Evolutionary conservation across 1,140 invertebrate genomes (phyloP).

Genomic region (Pogonus chalceus): DNA sequence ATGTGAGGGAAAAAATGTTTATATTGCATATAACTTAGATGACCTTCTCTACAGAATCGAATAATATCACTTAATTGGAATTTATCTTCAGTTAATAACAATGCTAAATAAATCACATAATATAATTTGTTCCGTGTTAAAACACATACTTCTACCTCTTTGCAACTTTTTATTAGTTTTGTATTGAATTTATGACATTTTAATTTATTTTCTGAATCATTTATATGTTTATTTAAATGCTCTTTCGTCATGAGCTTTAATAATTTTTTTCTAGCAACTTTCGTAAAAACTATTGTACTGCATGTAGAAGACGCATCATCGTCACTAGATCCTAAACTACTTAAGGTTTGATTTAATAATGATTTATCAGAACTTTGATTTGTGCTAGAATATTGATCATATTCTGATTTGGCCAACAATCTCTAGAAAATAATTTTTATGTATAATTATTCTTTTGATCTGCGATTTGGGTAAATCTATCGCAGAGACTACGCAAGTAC

Average conservation of each 20-base stretch:
- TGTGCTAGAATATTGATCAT: slow-evolving; percentile 30
- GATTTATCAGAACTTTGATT: slow-evolving; percentile 31
- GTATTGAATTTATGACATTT: slow-evolving; percentile 29
- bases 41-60: slow-evolving; percentile 47
- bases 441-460: slow-evolving; percentile 8
- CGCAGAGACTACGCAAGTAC: too few relatives aligned
- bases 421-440: slow-evolving; percentile 23
- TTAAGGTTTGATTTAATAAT: slow-evolving; percentile 31
- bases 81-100: slow-evolving; percentile 43
- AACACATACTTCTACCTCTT: slow-evolving; percentile 30
- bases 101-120: slow-evolving; percentile 41
- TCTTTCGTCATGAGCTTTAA: slow-evolving; percentile 23
- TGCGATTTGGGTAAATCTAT: too few relatives aligned
- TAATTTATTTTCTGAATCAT: slow-evolving; percentile 17
- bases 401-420: slow-evolving; percentile 30
- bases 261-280: slow-evolving; percentile 28
- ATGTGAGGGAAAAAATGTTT: slow-evolving; percentile 43
- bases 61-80: slow-evolving; percentile 49
- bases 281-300: slow-evolving; percentile 31
- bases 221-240: slow-evolving; percentile 28
- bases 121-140: slow-evolving; percentile 38
- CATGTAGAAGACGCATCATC: slow-evolving; percentile 17
- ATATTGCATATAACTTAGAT: slow-evolving; percentile 43
- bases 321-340: slow-evolving; percentile 27
- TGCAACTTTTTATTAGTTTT: slow-evolving; percentile 27